Evolutionary conservation across 2,888 invertebrate genomes (phyloP).

Genomic region (Caenorhabditis angaria): DNA sequence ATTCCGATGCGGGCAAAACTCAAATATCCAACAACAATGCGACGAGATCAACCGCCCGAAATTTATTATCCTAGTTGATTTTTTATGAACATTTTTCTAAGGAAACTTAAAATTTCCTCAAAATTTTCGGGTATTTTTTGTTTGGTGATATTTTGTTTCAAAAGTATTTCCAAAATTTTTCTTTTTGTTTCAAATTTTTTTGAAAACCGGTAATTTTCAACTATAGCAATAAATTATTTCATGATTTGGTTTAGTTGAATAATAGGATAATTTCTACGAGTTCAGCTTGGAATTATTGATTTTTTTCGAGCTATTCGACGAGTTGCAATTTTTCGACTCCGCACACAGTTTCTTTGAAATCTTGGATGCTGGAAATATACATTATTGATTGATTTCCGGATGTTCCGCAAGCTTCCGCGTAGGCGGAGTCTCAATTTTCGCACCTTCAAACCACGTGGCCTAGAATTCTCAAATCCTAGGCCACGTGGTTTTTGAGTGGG

Average conservation of each 20-base stretch:
- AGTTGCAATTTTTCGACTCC: conserved; percentile 1
- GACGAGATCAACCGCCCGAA: conserved; percentile 24
- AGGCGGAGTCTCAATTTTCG: no score
- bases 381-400: no score
- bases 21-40: conserved; percentile 40
- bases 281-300: no score
- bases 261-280: no score
- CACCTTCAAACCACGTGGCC: no score
- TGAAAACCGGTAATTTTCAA: background rate
- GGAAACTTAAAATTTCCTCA: no score
- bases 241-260: no score
- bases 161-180: background rate
- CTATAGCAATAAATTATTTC: background rate
- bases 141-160: background rate
- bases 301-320: background rate
- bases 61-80: conserved; percentile 32
- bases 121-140: background rate
- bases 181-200: background rate
- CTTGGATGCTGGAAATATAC: conserved; percentile 3
- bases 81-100: no score
- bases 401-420: no score
- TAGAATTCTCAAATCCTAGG: no score
- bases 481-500: no score
- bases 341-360: background rate
- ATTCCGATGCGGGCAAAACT: conserved; percentile 54